Conservation (phyloP, 1,140 invertebrate genomes). For the Antheraea pernyi region DNA sequence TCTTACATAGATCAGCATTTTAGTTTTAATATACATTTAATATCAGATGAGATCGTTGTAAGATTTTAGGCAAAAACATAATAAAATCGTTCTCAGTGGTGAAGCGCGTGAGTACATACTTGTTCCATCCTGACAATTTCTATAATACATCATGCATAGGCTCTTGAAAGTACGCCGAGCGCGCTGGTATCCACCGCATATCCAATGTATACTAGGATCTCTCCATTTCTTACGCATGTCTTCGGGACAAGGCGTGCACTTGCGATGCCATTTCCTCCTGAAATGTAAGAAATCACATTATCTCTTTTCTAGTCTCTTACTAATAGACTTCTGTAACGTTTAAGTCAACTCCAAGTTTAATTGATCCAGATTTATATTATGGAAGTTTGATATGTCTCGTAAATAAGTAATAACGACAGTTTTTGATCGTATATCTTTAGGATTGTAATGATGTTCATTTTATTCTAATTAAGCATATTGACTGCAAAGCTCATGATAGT, state of each 20-base stretch:
- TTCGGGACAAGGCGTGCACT: conserved; percentile 47
- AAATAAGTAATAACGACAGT: too few relatives aligned
- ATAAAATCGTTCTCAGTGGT: not conserved
- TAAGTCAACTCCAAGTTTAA: too few relatives aligned
- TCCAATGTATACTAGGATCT: conserved; percentile 49
- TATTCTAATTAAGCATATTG: too few relatives aligned
- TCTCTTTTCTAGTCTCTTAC: too few relatives aligned
- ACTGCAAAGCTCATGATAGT: too few relatives aligned
- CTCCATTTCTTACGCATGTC: conserved; percentile 53
- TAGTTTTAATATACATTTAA: too few relatives aligned
- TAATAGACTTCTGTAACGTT: too few relatives aligned
- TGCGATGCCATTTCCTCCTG: conserved; percentile 65
- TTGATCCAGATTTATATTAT: too few relatives aligned
- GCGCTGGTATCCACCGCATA: conserved; percentile 60
- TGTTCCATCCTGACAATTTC: conserved; percentile 70
- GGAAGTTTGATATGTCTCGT: too few relatives aligned
- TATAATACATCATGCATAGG: conserved; percentile 64
- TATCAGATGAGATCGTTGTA: not conserved
- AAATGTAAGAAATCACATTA: not conserved
- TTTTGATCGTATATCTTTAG: too few relatives aligned
- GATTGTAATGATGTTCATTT: too few relatives aligned
- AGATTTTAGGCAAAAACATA: not conserved
- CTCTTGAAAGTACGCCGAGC: conserved; percentile 63
- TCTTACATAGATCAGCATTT: too few relatives aligned
- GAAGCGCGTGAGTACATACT: conserved; percentile 36